phyloP scores from a whole-genome alignment of 35 echinoderm and acorn worm species.

The Holothuria glaberrima region DNA sequence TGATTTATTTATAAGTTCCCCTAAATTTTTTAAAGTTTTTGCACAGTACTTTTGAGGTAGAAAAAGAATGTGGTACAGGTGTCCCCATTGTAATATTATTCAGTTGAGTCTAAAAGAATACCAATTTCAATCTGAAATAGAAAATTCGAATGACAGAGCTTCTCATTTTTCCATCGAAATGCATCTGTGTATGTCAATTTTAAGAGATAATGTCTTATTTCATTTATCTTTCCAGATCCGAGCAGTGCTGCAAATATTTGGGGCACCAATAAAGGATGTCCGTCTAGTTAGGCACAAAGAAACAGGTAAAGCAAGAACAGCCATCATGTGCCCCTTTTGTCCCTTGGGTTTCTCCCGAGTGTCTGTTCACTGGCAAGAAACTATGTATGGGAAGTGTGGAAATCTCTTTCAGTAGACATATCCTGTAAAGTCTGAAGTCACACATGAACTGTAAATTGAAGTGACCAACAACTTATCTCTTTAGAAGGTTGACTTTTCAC shows the following conservation, averaged over 20 bases:
- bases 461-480: too few relatives aligned
- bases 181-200: too few relatives aligned
- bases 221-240: conserved; percentile 64
- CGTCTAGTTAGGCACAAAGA: conserved; percentile 87
- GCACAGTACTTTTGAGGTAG: too few relatives aligned
- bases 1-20: background rate
- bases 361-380: conserved; percentile 46
- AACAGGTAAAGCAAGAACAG: conserved; percentile 75
- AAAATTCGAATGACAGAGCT: background rate
- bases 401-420: too few relatives aligned
- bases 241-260: conserved; percentile 81
- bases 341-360: conserved; percentile 3
- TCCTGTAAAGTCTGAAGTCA: too few relatives aligned
- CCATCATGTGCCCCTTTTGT: background rate
- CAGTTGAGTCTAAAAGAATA: background rate
- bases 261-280: conserved; percentile 83
- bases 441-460: too few relatives aligned
- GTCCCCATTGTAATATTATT: background rate
- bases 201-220: too few relatives aligned
- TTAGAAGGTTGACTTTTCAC: too few relatives aligned
- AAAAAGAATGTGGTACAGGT: too few relatives aligned
- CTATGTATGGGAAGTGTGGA: too few relatives aligned
- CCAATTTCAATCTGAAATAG: background rate
- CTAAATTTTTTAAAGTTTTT: too few relatives aligned
- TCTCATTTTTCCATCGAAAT: background rate